Conservation (phyloP, 2,888 invertebrate genomes). For the Nephrotoma flavescens region DNA sequence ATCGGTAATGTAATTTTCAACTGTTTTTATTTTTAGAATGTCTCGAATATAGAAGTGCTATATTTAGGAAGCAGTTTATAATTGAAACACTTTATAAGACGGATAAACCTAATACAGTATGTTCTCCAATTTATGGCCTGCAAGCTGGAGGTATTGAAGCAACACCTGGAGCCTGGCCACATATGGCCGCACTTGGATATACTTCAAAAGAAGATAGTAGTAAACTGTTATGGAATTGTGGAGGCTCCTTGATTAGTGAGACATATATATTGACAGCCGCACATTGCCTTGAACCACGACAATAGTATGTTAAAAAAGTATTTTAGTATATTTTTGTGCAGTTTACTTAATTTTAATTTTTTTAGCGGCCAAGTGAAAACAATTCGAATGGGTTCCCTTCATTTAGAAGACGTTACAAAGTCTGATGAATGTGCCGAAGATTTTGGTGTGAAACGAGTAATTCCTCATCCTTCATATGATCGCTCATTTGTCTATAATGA, state of each 20-base stretch:
- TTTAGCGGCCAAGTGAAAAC: slow-evolving; percentile 13
- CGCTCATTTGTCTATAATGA: slow-evolving; percentile 35
- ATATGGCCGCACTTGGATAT: slow-evolving; percentile 17
- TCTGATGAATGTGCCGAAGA: slow-evolving; percentile 22
- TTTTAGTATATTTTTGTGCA: too few species aligned
- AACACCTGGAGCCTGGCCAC: slow-evolving; percentile 21
- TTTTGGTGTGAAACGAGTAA: slow-evolving; percentile 20
- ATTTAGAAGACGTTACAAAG: slow-evolving; percentile 13
- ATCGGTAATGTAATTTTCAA: too few species aligned
- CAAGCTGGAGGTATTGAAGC: slow-evolving; percentile 12
- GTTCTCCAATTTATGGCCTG: background rate
- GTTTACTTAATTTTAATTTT: background rate
- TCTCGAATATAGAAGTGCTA: background rate
- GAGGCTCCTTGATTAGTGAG: slow-evolving; percentile 41
- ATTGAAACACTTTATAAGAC: background rate
- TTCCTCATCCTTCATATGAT: slow-evolving; percentile 32
- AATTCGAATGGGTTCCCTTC: slow-evolving; percentile 29
- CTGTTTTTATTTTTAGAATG: background rate
- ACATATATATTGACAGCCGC: slow-evolving; percentile 43
- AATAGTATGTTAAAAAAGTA: background rate
- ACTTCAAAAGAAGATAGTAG: background rate
- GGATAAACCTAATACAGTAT: background rate
- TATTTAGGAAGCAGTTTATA: background rate
- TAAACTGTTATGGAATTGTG: slow-evolving; percentile 33
- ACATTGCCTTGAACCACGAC: slow-evolving; percentile 33